phyloP scores from a whole-genome alignment of 1,140 invertebrate genomes.

The Limonius californicus region DNA sequence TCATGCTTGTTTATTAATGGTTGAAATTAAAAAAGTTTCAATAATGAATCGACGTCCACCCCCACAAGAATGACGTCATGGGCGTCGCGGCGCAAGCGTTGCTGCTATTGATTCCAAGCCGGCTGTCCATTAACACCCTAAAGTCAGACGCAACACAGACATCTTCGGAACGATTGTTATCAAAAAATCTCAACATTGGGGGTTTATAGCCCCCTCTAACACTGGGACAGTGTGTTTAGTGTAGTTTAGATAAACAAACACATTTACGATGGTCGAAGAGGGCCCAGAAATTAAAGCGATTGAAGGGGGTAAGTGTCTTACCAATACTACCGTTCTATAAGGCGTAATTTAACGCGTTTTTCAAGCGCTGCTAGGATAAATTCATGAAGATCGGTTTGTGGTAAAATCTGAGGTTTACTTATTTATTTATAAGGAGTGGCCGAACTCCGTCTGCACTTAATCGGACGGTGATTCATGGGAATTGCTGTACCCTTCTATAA shows the following conservation, averaged over 20 bases:
- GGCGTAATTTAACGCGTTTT: neutral
- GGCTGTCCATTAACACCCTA: constrained; percentile 16
- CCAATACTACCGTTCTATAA: too few relatives aligned
- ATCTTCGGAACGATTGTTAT: neutral
- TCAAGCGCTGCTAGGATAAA: neutral
- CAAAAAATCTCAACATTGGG: constrained; percentile 6
- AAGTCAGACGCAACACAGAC: constrained; percentile 23
- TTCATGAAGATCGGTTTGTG: neutral
- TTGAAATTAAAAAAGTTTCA: neutral
- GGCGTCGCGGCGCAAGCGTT: constrained; percentile 29
- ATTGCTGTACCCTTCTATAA: too few relatives aligned
- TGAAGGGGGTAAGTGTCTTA: constrained; percentile 34
- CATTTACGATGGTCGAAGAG: constrained; percentile 34
- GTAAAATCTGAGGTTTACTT: neutral
- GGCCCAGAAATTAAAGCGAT: constrained; percentile 37
- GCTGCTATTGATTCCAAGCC: constrained; percentile 32
- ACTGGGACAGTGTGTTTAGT: constrained; percentile 1
- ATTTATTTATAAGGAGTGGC: too few relatives aligned
- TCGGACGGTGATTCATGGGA: too few relatives aligned
- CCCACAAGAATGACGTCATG: constrained; percentile 24
- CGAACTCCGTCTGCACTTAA: too few relatives aligned
- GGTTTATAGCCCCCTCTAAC: constrained; percentile 2
- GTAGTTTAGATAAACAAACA: neutral
- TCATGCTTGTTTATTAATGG: too few relatives aligned
- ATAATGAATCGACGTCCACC: constrained; percentile 6